Conservation (phyloP, 1,140 invertebrate genomes). For the Helicoverpa armigera region DNA sequence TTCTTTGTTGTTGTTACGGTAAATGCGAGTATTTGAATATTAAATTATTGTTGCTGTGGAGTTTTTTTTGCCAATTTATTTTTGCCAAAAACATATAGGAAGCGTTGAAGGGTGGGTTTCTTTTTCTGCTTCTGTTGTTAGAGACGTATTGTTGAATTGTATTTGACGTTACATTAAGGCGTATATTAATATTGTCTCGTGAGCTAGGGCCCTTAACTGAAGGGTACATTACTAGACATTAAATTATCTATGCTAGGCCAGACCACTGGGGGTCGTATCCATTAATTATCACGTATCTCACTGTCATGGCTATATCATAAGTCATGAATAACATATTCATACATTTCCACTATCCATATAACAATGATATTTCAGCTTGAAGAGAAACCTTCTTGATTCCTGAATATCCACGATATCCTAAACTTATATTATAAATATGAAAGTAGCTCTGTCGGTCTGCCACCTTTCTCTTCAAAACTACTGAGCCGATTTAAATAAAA, state of each 20-base stretch:
- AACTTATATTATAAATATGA: no score
- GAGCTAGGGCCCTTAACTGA: constrained; percentile 16
- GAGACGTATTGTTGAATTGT: no score
- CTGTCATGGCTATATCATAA: constrained; percentile 19
- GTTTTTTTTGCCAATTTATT: no score
- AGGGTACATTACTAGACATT: constrained; percentile 16
- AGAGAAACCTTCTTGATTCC: no score
- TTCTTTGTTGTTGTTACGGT: not conserved
- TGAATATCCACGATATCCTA: no score
- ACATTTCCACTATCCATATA: no score
- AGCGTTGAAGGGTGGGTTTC: not conserved
- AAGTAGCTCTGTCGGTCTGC: no score
- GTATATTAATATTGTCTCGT: constrained; percentile 1
- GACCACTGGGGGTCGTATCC: constrained; percentile 6
- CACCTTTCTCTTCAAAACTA: no score
- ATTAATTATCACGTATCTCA: constrained; percentile 24
- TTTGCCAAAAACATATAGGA: no score
- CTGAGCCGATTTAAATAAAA: no score
- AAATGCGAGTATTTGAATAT: not conserved
- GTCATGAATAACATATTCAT: not conserved
- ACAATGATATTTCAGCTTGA: no score
- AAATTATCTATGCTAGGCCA: constrained; percentile 23
- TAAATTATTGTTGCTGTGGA: no score
- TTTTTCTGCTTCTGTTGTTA: not conserved
- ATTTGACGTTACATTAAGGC: not conserved